Percentiles rank a stretch among this genome's conserved stretches.
These are phyloP conservation scores for Ammodytes dubius DNA, from an alignment of 2,113 vertebrate genomes.

Conservation along the genomic window DNA sequence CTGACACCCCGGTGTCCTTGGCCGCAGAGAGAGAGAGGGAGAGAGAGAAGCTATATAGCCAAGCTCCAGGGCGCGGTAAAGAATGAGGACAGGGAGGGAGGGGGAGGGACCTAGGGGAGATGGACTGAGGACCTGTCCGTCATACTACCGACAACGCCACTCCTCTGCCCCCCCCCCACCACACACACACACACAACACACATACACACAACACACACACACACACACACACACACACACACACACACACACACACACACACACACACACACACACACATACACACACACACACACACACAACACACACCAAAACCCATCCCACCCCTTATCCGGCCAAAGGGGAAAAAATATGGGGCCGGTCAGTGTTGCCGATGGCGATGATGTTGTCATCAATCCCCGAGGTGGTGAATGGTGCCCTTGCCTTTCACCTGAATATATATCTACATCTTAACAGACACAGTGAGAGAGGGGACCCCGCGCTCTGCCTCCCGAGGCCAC, in stretches of 20 bases:
- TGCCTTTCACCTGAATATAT: slow-evolving; percentile 79
- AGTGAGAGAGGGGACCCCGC: slow-evolving; percentile 42
- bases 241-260: no score
- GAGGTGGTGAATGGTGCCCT: slow-evolving; percentile 70
- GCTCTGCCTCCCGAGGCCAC: slow-evolving; percentile 60
- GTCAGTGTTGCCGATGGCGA: slow-evolving; percentile 56
- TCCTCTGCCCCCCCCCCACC: slow-evolving; percentile 51
- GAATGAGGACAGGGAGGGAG: slow-evolving; percentile 70
- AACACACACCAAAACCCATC: background rate
- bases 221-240: no score
- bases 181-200: no score
- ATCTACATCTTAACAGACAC: slow-evolving; percentile 78
- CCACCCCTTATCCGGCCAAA: slow-evolving; percentile 70
- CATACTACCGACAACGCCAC: slow-evolving; percentile 69
- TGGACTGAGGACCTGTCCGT: slow-evolving; percentile 79
- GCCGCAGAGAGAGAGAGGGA: slow-evolving; percentile 51
- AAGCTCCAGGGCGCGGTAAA: slow-evolving; percentile 66
- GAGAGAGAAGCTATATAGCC: slow-evolving; percentile 65
- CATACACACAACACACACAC: no score
- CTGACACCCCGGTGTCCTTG: slow-evolving; percentile 83
- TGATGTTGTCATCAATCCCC: slow-evolving; percentile 77
- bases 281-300: no score
- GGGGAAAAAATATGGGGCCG: slow-evolving; percentile 51
- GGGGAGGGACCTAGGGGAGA: slow-evolving; percentile 66
- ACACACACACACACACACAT: no score